Evolutionary conservation across 2,113 vertebrate genomes (phyloP), one percentile per base, ranked within the genome.

Genomic region (Lycocorax pyrrhopterus): DNA sequence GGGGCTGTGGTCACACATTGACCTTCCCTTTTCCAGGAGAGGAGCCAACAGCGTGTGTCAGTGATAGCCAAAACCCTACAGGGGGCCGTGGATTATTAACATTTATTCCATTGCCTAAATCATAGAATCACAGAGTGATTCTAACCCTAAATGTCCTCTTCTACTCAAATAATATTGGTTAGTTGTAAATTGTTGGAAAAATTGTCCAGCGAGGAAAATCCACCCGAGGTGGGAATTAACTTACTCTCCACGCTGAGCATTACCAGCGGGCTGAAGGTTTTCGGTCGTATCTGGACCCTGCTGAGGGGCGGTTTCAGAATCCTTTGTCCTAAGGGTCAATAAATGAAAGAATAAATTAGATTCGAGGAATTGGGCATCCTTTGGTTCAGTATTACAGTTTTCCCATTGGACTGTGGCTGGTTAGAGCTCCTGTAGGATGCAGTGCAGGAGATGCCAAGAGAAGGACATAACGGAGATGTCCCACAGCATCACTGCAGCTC

Each of bases 191-290:
- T 49, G 72, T 63, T 76, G 47, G n/a, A 49, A 62, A 55, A 76
- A 49, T 32, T 37, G 51, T 69, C 51, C 5, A 2, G 32, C 0
- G 0, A 92, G 55, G 62, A 68, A 93, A 84, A 90, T 26, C 30
- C 4, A 4, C 85, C 33, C 1, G 5, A 43, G 68, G 32, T 76
- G 69, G 78, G 46, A 89, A 84, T 76, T 58, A 55, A 98, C 98
- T 98, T 97, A 98, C 98, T 98, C 26, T 98, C 96, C 80, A 80
- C 46, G 64, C 91, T 69, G 53, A 96, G 95, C 88, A 95, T 96
- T 89, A 93, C 89, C 44, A 97, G 79, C 1, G 84, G 68, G 10
- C 39, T 68, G 67, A 94, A 67, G 82, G 86, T 97, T 95, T 86
- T 98, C 82, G 94, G 97, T 86, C 95, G 71, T 52, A 97, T 95